These are phyloP conservation scores for Chinchilla lanigera DNA, from an alignment of 2,113 vertebrate species.

Conservation along the genomic window DNA sequence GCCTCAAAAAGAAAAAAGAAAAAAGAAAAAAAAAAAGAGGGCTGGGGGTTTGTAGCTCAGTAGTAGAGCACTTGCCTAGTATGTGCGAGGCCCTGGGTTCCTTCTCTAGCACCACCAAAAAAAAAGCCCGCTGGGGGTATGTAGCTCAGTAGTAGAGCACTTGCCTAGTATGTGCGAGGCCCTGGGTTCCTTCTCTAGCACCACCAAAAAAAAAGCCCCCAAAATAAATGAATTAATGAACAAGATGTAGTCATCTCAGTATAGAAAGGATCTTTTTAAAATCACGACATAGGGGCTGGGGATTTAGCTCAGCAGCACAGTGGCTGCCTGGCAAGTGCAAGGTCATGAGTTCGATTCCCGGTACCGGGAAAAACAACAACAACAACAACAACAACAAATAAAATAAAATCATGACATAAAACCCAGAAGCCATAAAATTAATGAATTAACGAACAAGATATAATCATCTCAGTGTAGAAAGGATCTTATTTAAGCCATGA, in stretches of 20 bases:
- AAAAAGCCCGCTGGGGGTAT: background rate
- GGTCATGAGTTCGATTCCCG: too few relatives aligned
- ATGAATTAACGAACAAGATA: background rate
- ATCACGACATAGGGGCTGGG: background rate
- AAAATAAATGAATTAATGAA: background rate
- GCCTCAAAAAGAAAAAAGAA: too few relatives aligned
- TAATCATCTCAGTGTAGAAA: conserved; percentile 2
- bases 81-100: background rate
- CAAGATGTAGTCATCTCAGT: background rate
- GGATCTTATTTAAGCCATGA: background rate
- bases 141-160: background rate
- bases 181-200: background rate
- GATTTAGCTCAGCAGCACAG: too few relatives aligned
- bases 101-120: background rate
- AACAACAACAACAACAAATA: too few relatives aligned
- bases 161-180: background rate
- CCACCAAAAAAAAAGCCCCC: background rate
- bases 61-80: background rate
- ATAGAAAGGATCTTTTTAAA: background rate
- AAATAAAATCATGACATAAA: background rate
- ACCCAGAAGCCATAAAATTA: background rate
- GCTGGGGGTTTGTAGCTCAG: background rate
- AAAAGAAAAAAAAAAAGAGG: too few relatives aligned
- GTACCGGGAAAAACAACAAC: too few relatives aligned
- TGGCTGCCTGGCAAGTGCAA: too few relatives aligned